phyloP scores from a whole-genome alignment of 1,140 invertebrate genomes.

The Nautilus pompilius region DNA sequence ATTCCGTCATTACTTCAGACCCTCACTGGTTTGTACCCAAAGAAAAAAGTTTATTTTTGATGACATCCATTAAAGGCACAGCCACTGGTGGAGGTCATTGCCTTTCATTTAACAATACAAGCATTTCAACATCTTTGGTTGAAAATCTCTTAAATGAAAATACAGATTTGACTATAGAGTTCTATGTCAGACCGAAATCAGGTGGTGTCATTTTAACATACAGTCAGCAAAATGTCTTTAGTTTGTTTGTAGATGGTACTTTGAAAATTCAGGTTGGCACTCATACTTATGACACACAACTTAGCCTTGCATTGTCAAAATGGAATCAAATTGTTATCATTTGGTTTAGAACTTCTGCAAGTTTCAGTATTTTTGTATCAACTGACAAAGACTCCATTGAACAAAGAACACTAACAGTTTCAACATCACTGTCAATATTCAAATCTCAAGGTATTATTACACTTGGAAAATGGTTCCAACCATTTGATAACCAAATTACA shows the following conservation, averaged over 20 bases:
- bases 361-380: neutral
- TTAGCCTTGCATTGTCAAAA: conserved; percentile 6
- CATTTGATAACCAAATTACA: neutral
- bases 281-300: conserved; percentile 12
- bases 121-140: conserved; percentile 13
- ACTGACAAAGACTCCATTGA: neutral
- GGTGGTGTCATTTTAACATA: conserved; percentile 21
- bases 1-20: neutral
- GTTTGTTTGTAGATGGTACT: conserved; percentile 9
- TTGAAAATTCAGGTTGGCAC: conserved; percentile 13
- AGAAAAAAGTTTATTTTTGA: conserved; percentile 11
- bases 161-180: conserved; percentile 18
- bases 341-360: neutral
- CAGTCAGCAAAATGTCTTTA: conserved; percentile 9
- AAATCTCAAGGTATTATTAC: conserved; percentile 4
- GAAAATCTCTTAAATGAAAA: conserved; percentile 8
- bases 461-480: conserved; percentile 9
- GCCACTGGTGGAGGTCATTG: conserved; percentile 12
- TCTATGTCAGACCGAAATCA: conserved; percentile 11
- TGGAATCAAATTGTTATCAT: conserved; percentile 11
- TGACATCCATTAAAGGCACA: conserved; percentile 7
- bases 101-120: conserved; percentile 11
- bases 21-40: conserved; percentile 6
- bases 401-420: neutral
- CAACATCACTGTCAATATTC: neutral